phyloP scores from a whole-genome alignment of 2,797 vertebrate species.

The Poecilia gillii region DNA sequence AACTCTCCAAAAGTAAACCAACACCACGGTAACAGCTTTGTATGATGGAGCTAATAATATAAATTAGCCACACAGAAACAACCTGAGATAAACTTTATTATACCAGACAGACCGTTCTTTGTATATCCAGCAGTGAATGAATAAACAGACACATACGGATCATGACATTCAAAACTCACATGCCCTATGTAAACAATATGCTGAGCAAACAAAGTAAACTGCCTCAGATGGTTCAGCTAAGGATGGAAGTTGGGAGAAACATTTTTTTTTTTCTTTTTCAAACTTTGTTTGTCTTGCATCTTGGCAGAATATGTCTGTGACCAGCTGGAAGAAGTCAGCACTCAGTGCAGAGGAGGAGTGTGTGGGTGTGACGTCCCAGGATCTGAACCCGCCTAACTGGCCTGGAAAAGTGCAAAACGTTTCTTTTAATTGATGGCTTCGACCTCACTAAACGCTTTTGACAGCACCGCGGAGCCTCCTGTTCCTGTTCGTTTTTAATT shows the following conservation, averaged over 20 bases:
- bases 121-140: conserved; percentile 2
- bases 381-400: conserved; percentile 6
- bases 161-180: background rate
- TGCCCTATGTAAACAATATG: conserved; percentile 3
- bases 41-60: conserved; percentile 26
- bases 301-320: conserved; percentile 4
- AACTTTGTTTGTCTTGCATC: background rate
- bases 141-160: background rate
- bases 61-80: conserved; percentile 15
- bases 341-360: background rate
- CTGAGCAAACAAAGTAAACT: conserved; percentile 6
- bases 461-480: background rate
- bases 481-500: background rate
- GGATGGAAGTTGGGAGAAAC: background rate
- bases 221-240: background rate
- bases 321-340: conserved; percentile 8
- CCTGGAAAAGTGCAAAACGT: conserved; percentile 3
- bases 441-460: background rate
- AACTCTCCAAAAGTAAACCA: conserved; percentile 14
- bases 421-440: background rate
- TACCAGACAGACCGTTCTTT: background rate
- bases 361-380: conserved; percentile 1
- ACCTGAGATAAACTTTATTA: conserved; percentile 5
- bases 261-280: background rate
- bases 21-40: conserved; percentile 20